Evolutionary conservation across 2,888 invertebrate species (phyloP).

Genomic region (Sinelater perroti): DNA sequence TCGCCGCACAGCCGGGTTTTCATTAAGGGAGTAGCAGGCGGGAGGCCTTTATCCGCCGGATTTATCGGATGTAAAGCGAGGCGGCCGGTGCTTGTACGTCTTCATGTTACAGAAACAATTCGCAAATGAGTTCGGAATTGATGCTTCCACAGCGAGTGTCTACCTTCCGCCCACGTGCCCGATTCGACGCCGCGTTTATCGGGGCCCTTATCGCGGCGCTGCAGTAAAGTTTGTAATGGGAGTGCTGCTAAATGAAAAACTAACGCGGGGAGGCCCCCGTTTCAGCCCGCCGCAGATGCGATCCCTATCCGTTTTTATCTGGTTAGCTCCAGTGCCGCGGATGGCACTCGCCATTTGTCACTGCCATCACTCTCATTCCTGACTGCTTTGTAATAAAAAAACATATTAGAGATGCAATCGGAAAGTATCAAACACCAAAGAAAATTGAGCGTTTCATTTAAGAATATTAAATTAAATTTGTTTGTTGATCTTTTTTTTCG

Average conservation of each 20-base stretch:
- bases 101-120: background rate
- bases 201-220: conserved; percentile 4
- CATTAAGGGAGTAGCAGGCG: background rate
- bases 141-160: background rate
- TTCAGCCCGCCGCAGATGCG: conserved; percentile 9
- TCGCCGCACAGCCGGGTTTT: too few species aligned
- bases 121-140: background rate
- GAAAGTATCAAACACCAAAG: too few species aligned
- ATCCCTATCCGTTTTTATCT: conserved; percentile 8
- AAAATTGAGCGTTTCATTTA: too few species aligned
- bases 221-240: conserved; percentile 12
- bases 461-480: too few species aligned
- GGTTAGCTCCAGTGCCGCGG: conserved; percentile 6
- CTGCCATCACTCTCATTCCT: background rate
- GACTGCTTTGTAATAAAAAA: too few species aligned
- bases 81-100: background rate
- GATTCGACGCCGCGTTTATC: conserved; percentile 2
- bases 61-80: background rate
- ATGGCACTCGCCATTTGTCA: background rate
- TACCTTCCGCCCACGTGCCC: background rate
- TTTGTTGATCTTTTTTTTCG: too few species aligned
- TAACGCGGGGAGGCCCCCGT: conserved; percentile 5
- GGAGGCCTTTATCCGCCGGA: background rate
- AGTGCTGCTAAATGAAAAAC: conserved; percentile 18
- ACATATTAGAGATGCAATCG: too few species aligned